Base-by-base conservation (phyloP, 2,888 invertebrate species). In the Drosophila stalkeri region DNA sequence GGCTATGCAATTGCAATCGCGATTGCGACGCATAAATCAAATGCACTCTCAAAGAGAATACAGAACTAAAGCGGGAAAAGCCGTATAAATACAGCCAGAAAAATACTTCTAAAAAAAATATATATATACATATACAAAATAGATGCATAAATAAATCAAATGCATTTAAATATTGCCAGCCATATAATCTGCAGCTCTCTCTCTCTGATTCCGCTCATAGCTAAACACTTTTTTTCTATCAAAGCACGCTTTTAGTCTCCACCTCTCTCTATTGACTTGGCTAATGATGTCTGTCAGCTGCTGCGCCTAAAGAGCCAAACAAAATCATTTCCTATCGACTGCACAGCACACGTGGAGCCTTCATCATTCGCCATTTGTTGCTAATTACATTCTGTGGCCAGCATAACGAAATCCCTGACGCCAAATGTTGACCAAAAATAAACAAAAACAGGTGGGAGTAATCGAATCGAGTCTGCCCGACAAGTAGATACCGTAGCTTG, bases 351-450 rank as follows among this genome's bases (percentile, higher is more conserved):
- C 44, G 8, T 20, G 49, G 27, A 33, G 3, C 62, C 33, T 56
- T 52, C 73, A 73, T 67, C 73, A 60, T 51, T 81, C 75, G 70
- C 74, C 89, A 83, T 86, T 88, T 86, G 89, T 79, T 88, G 90
- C 90, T 86, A 86, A 86, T 86, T 86, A 86, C 89, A 86, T 90
- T 86, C 72, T 90, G 90, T 81, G 90, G 86, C 74, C 73, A 64
- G 90, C 90, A 86, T 86, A 90, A 83, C 89, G 3, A 88, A 90
- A 88, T 83, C 81, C 77, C 71, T 47, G 60, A 52, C 46, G 54
- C 71, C 56, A 59, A 72, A 70, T 57, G 55, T 12, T 27, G 23
- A 20, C 51, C n/a, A 41, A 64, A 68, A 27, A 27, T 27, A 20
- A 33, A 33, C 1, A 41, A 44, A 43, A 23, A 23, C 46, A 23